Conservation (phyloP, 2,888 invertebrate species). For the Dione vanillae region DNA sequence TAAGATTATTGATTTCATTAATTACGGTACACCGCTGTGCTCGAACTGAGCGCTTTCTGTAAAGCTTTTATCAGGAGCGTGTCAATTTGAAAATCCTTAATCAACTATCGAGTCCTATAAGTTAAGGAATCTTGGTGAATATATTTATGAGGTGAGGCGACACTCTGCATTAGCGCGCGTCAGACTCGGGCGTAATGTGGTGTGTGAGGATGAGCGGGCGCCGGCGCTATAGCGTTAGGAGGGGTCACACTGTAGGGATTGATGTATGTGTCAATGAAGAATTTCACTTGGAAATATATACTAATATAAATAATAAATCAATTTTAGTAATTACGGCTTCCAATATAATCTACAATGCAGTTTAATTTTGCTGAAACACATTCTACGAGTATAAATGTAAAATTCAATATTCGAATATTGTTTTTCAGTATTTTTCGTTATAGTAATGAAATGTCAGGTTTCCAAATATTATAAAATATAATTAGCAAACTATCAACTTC, state of each 20-base stretch:
- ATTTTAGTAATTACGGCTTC: neutral
- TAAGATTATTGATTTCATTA: slow-evolving; percentile 4
- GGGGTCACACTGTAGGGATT: slow-evolving; percentile 12
- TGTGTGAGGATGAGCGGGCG: slow-evolving; percentile 34
- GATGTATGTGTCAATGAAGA: neutral
- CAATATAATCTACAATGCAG: neutral
- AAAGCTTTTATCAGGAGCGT: slow-evolving; percentile 10
- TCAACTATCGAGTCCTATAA: slow-evolving; percentile 17
- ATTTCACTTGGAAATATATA: neutral
- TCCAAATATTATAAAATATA: neutral
- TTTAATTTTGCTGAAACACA: neutral
- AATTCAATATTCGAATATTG: neutral
- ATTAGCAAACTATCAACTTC: neutral
- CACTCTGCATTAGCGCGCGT: slow-evolving; percentile 22
- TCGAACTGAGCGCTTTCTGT: slow-evolving; percentile 3
- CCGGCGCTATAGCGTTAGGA: slow-evolving; percentile 33
- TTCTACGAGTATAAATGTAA: neutral
- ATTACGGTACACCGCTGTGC: neutral
- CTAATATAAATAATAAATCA: neutral
- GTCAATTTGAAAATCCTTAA: slow-evolving; percentile 14
- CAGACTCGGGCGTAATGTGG: slow-evolving; percentile 22
- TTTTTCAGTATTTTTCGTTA: neutral
- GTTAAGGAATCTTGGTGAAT: slow-evolving; percentile 11
- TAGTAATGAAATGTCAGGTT: neutral
- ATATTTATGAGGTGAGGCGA: slow-evolving; percentile 30